These are phyloP conservation scores for Acleris cristana DNA, from an alignment of 2,888 invertebrate species.

Conservation along the genomic window DNA sequence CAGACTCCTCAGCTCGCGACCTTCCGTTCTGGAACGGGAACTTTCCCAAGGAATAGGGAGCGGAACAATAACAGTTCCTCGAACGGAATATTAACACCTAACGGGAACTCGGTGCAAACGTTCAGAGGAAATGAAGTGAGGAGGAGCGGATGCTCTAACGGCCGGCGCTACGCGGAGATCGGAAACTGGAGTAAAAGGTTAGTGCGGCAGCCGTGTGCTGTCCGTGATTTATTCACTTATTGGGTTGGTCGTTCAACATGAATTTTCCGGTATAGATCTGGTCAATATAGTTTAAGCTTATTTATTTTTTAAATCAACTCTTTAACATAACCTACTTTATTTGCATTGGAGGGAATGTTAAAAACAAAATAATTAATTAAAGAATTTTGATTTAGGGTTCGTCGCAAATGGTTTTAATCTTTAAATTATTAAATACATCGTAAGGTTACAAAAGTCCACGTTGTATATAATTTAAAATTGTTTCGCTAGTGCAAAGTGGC, in stretches of 20 bases:
- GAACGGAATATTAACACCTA: conserved; percentile 81
- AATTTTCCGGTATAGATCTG: not conserved
- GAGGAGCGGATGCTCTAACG: conserved; percentile 79
- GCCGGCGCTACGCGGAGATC: conserved; percentile 84
- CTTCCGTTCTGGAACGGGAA: conserved; percentile 79
- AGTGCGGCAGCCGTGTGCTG: conserved; percentile 52
- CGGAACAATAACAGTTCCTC: conserved; percentile 75
- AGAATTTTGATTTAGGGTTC: too few relatives aligned
- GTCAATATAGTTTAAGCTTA: not conserved
- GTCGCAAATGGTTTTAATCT: too few relatives aligned
- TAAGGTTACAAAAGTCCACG: not conserved
- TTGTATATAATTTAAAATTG: not conserved
- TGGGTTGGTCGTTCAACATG: not conserved
- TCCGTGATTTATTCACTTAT: conserved; percentile 37
- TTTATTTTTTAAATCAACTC: not conserved
- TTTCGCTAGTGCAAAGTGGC: conserved; percentile 3
- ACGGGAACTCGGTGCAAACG: conserved; percentile 78
- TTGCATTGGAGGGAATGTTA: too few relatives aligned
- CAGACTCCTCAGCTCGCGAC: conserved; percentile 75
- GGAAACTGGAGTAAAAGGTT: conserved; percentile 84
- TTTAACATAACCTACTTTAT: not conserved
- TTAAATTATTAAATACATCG: too few relatives aligned
- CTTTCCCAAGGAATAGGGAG: conserved; percentile 79
- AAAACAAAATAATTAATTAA: too few relatives aligned
- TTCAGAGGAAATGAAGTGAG: conserved; percentile 81